Evolutionary conservation across 2,797 vertebrate species (phyloP).

Genomic region (Vireo griseus): DNA sequence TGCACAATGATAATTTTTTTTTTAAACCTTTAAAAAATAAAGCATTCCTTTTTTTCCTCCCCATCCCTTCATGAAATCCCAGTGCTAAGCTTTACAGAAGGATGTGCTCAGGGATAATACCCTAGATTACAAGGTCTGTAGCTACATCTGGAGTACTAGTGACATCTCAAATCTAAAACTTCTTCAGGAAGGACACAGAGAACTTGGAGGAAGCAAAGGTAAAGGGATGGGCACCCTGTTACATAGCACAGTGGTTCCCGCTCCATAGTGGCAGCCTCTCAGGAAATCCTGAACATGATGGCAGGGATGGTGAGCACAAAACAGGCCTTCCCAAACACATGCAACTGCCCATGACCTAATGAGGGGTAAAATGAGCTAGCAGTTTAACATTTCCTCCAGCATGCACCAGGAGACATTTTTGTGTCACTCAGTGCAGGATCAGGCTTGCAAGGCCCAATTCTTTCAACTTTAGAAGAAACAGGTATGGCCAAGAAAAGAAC

Average conservation of each 20-base stretch:
- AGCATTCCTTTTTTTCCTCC: not conserved
- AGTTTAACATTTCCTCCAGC: not conserved
- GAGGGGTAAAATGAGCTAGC: not conserved
- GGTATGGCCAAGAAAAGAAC: constrained; percentile 4
- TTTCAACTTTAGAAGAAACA: not conserved
- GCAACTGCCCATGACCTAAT: not conserved
- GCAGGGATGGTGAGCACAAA: not conserved
- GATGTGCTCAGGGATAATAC: not conserved
- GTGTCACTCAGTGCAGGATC: constrained; percentile 21
- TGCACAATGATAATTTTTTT: not conserved
- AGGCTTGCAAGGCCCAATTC: constrained; percentile 12
- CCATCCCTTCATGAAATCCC: not conserved
- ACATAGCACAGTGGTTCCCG: not conserved
- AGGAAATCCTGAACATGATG: not conserved
- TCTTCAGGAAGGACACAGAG: not conserved
- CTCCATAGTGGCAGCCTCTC: not conserved
- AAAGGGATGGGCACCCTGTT: not conserved
- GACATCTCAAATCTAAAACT: not conserved
- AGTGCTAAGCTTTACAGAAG: not conserved
- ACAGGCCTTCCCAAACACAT: not conserved
- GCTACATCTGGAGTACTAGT: not conserved
- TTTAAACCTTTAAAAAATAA: not conserved
- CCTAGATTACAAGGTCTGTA: not conserved
- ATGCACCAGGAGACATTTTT: not conserved
- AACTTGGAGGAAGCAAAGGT: not conserved